phyloP scores from a whole-genome alignment of 2,888 invertebrate genomes.

The Tholera decimalis region DNA sequence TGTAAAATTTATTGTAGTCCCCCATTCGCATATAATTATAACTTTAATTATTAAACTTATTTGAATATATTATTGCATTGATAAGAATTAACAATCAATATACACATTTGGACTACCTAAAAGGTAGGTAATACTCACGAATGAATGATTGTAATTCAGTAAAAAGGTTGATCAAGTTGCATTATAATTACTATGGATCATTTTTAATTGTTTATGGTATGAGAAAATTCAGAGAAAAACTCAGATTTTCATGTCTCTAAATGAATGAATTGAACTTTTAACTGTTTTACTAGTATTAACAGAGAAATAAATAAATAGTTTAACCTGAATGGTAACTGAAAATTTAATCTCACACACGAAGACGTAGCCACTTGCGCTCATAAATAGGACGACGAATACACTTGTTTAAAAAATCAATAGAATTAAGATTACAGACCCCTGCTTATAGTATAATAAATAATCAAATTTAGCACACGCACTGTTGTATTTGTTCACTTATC shows the following conservation, averaged over 20 bases:
- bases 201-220: neutral
- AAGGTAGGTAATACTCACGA: conserved; percentile 5
- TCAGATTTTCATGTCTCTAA: neutral
- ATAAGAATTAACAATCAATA: conserved; percentile 23
- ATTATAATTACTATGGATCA: neutral
- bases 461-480: conserved; percentile 70
- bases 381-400: neutral
- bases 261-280: neutral
- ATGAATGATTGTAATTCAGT: neutral
- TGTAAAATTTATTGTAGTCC: conserved; percentile 14
- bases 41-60: conserved; percentile 21
- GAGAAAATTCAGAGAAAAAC: neutral
- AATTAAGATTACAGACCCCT: conserved; percentile 42
- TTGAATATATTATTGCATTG: conserved; percentile 18
- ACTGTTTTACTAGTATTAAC: neutral
- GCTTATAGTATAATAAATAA: conserved; percentile 58
- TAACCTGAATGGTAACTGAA: conserved; percentile 8
- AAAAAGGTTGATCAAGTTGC: neutral
- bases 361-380: neutral
- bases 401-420: conserved; percentile 35
- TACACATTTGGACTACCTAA: neutral
- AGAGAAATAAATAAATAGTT: conserved; percentile 4
- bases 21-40: conserved; percentile 19
- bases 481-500: conserved; percentile 66
- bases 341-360: neutral